Percentiles rank a stretch among this genome's conserved stretches.
Conservation (phyloP, 1,140 invertebrate species). For the Musca domestica region DNA sequence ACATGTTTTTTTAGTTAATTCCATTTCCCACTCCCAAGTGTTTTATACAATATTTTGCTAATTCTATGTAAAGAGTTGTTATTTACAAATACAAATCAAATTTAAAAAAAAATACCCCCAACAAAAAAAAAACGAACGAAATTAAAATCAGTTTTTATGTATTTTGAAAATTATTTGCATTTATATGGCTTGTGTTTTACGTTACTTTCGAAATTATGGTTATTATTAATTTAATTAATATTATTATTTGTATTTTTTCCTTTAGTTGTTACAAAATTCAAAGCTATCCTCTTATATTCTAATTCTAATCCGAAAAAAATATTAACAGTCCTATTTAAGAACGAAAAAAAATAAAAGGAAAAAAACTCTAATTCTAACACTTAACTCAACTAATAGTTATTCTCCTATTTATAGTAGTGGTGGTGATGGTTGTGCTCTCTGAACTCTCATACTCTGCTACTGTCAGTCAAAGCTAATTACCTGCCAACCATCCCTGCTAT, state of each 20-base stretch:
- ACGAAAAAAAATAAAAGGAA: not conserved
- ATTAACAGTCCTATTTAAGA: not conserved
- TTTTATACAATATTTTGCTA: slow-evolving; percentile 19
- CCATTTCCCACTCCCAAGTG: not conserved
- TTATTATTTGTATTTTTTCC: not conserved
- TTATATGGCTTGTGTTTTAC: slow-evolving; percentile 17
- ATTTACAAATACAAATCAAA: not conserved
- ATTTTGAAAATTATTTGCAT: slow-evolving; percentile 17
- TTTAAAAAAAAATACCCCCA: not conserved
- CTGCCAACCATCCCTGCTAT: no score
- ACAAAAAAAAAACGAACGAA: not conserved
- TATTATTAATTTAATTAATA: no score
- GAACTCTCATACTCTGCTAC: no score
- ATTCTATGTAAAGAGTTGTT: slow-evolving; percentile 4
- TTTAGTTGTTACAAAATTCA: no score
- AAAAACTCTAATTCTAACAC: not conserved
- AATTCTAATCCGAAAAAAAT: not conserved
- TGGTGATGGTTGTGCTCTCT: no score
- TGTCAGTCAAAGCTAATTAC: no score
- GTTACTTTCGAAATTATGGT: not conserved
- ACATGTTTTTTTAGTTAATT: not conserved
- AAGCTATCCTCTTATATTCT: not conserved
- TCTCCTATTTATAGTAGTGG: no score
- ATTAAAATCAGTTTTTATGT: not conserved
- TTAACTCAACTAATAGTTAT: not conserved